Base-by-base conservation (phyloP, 2,888 invertebrate species). In the Drosophila infuscata region DNA sequence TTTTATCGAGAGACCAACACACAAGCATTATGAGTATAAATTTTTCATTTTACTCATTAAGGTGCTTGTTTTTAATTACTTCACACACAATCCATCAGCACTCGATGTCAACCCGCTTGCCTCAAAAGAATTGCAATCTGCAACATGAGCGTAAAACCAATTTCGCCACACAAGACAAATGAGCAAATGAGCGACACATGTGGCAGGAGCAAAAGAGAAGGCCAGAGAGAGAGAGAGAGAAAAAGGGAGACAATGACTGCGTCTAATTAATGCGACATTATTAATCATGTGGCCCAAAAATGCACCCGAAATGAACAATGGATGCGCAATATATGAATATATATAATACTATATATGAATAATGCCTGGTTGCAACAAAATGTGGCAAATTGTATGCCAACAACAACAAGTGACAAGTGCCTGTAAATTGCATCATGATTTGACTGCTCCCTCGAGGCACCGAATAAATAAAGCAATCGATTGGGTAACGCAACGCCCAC, bases 251-350 rank as follows among this genome's bases (percentile, higher is more conserved):
- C 25, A 46, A 46, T 46, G 46, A 46, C 20, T 4, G 43, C 49
- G 76, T 43, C 74, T 85, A 85, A 84, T 85, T 88, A 84, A 84
- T 82, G 85, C 70, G 65, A 48, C 68, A 70, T 71, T 82, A 82
- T 88, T 84, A 84, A 88, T 84, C 79, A 88, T 67, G 76, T 51
- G 62, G 52, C 66, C 65, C 81, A 57, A 75, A 73, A 68, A 70
- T n/a, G 54, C 56, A 43, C 29, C 49, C 49, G 65, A 71, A 82
- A 73, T 76, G 73, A 80, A 82, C 74, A 76, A 72, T 66, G 60
- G 38, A 33, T 62, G 53, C 43, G 15, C 20, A 54, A 33, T 12
- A 25, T 32, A 29, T 12, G 25, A 12, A 35, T n/a, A 46, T n/a
- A 35, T 61, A 20, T 32, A 12, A 9, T 25, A n/a, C 12, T 20